Evolutionary conservation across 1,140 invertebrate species (phyloP).

Genomic region (Drosophila saltans): DNA sequence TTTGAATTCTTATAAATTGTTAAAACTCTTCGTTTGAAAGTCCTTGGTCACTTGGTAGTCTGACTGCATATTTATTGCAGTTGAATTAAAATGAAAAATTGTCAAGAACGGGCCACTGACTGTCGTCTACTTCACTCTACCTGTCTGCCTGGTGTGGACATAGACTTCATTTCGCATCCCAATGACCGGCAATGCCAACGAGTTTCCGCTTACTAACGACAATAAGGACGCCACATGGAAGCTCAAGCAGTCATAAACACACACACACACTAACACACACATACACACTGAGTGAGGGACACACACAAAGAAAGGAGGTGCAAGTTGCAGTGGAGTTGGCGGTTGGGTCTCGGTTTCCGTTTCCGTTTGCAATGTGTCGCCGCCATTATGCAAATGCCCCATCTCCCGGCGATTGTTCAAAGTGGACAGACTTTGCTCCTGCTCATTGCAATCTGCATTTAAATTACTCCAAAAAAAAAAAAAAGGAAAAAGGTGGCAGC

Average conservation of each 20-base stretch:
- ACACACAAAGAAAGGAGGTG: background rate
- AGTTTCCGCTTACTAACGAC: conserved; percentile 58
- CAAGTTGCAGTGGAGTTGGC: conserved; percentile 4
- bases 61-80: conserved; percentile 61
- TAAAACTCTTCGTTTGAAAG: background rate
- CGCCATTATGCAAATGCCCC: conserved; percentile 72
- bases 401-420: conserved; percentile 16
- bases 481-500: conserved; percentile 21
- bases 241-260: conserved; percentile 76
- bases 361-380: conserved; percentile 77
- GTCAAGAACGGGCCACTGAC: background rate
- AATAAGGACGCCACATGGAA: conserved; percentile 45
- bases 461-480: conserved; percentile 61
- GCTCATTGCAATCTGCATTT: conserved; percentile 79
- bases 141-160: conserved; percentile 2
- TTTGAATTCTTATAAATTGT: background rate
- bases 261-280: conserved; percentile 2
- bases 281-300: background rate
- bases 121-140: background rate
- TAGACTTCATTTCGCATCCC: conserved; percentile 28
- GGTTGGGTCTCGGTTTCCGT: conserved; percentile 61
- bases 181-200: conserved; percentile 38
- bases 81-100: conserved; percentile 64
- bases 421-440: conserved; percentile 45
- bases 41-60: conserved; percentile 30